These are phyloP conservation scores for Salticus scenicus DNA, from an alignment of 2,888 invertebrate genomes.

Conservation along the genomic window DNA sequence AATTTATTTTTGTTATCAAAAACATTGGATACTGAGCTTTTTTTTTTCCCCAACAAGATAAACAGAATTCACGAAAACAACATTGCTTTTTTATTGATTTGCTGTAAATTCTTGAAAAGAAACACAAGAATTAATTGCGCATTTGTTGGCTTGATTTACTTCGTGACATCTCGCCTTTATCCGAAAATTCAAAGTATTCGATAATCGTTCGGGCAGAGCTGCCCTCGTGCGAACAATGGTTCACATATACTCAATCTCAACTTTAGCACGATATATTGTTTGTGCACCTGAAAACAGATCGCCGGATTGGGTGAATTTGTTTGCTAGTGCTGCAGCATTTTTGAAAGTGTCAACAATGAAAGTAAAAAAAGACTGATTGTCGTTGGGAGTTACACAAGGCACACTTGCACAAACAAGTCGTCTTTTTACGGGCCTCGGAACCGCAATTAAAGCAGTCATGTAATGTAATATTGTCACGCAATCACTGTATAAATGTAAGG, in stretches of 20 bases:
- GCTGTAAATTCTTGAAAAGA: background rate
- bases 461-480: conserved; percentile 60
- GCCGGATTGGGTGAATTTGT: background rate
- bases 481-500: conserved; percentile 24
- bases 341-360: conserved; percentile 50
- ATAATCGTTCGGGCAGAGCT: conserved; percentile 44
- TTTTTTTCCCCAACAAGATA: background rate
- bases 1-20: background rate
- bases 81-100: background rate
- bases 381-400: conserved; percentile 35
- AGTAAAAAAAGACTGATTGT: conserved; percentile 38
- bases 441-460: conserved; percentile 41
- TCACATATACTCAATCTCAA: background rate
- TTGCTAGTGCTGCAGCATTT: background rate
- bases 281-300: background rate
- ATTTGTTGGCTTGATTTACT: background rate
- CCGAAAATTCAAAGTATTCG: conserved; percentile 11
- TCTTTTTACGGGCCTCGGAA: conserved; percentile 30
- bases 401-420: conserved; percentile 30
- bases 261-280: conserved; percentile 1
- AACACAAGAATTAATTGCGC: background rate
- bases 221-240: conserved; percentile 22
- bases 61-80: background rate
- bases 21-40: background rate
- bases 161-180: background rate